These are phyloP conservation scores for Plotosus lineatus DNA, from an alignment of 2,113 vertebrate species.

Conservation along the genomic window DNA sequence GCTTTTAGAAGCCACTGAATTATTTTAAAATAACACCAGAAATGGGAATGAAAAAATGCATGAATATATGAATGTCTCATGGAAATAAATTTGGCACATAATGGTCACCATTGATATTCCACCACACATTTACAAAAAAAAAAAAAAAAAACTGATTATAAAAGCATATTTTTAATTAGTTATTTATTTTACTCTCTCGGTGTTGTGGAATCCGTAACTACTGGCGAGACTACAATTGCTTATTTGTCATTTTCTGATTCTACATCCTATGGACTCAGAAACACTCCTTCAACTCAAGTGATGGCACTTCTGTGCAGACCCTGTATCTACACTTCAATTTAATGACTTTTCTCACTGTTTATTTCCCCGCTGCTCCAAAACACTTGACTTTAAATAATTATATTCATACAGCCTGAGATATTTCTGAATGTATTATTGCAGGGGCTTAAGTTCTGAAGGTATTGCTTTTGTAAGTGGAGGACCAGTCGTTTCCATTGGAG, in stretches of 20 bases:
- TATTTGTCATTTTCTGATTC: conserved; percentile 1
- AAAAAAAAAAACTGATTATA: not conserved
- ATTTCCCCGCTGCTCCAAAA: not conserved
- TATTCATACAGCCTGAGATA: conserved; percentile 1
- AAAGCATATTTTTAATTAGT: not conserved
- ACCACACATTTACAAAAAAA: not conserved
- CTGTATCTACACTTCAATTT: not conserved
- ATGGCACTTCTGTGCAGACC: not conserved
- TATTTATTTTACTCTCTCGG: not conserved
- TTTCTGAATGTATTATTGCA: conserved; percentile 25
- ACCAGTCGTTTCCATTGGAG: not conserved
- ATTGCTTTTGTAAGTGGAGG: conserved; percentile 2
- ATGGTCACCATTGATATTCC: not conserved
- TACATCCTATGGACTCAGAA: conserved; percentile 3
- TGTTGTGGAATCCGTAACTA: not conserved
- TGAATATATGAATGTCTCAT: not conserved
- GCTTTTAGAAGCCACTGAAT: not conserved
- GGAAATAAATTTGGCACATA: not conserved
- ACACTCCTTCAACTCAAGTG: not conserved
- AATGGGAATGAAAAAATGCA: not conserved
- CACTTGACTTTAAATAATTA: not conserved
- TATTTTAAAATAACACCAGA: not conserved
- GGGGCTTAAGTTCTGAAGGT: conserved; percentile 11
- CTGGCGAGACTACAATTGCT: conserved; percentile 4
- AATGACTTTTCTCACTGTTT: not conserved